Base-by-base conservation (phyloP, 1,140 invertebrate species). In the Orius insidiosus region DNA sequence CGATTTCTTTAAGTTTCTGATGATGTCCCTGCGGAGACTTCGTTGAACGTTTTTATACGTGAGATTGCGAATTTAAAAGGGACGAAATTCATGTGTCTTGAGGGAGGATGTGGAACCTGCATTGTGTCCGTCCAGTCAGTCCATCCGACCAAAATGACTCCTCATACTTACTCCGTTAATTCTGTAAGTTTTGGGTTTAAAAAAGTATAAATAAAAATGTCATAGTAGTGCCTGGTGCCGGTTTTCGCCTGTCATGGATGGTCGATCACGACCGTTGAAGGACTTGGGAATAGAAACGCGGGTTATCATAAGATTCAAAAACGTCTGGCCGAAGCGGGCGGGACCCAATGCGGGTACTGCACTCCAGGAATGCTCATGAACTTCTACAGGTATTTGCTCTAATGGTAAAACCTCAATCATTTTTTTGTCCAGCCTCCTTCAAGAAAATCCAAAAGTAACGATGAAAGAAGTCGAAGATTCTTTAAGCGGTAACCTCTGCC, bases 31-130 rank as follows among this genome's bases (percentile, higher is more conserved):
- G 60, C 68, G 1, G 63, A 70, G 15, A 82, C 74, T 6, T 68
- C 73, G 0, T 59, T 84, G 2, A 80, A 81, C 45, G 67, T 71
- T n/a, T 85, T 71, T 49, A 72, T 85, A 38, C 63, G 80, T 2
- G 69, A 75, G 16, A 58, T 74, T 54, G 73, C 73, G 1, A 66
- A 75, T 34, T 63, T 85, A 0, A 75, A 69, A 30, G 89, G 89
- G 10, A 92, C 87, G 2, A 94, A 94, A 64, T 60, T 89, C 30
- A 87, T 85, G 18, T 94, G 89, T 59, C 83, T 79, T 1, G 89
- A 95, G 69, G 90, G 87, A 37, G 89, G 89, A 2, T 95, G 89
- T 58, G 89, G 89, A 1, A 87, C 87, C 1, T 95, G 89, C 55
- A 90, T 86, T 1, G 85, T 94, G 5, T 61, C 75, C 4, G 73